Evolutionary conservation across 1,140 invertebrate genomes (phyloP).

Genomic region (Acromyrmex echinatior): DNA sequence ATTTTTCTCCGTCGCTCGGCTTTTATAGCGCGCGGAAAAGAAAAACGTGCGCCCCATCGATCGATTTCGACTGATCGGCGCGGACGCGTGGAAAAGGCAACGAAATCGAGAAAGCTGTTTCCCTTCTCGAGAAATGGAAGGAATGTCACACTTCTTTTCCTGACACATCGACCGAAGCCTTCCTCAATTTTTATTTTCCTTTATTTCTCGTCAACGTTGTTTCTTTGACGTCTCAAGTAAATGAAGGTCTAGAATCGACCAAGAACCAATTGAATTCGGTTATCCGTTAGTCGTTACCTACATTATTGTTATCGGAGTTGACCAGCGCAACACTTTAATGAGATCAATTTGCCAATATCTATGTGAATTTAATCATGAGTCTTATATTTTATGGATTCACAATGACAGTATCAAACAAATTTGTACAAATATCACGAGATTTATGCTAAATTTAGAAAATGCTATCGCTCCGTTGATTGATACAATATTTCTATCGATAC

Average conservation of each 20-base stretch:
- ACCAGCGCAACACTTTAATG: background rate
- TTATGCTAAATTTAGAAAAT: background rate
- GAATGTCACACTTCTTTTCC: slow-evolving; percentile 39
- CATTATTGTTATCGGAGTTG: slow-evolving; percentile 5
- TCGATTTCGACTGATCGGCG: slow-evolving; percentile 11
- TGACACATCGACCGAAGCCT: slow-evolving; percentile 5
- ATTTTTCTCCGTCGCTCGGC: background rate
- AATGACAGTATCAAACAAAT: background rate
- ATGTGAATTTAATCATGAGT: background rate
- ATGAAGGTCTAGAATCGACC: background rate
- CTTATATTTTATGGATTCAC: background rate
- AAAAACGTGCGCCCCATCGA: slow-evolving; percentile 26
- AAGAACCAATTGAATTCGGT: background rate
- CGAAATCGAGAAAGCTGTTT: slow-evolving; percentile 37
- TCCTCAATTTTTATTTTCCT: slow-evolving; percentile 63
- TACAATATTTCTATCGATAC: too few relatives aligned
- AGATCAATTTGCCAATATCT: background rate
- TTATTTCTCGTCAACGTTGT: slow-evolving; percentile 50
- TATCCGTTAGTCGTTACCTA: background rate
- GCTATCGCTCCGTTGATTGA: too few relatives aligned
- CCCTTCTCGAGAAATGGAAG: slow-evolving; percentile 3
- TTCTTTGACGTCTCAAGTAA: background rate
- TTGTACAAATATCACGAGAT: background rate
- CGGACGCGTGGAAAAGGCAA: slow-evolving; percentile 10
- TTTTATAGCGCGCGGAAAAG: slow-evolving; percentile 57